These are phyloP conservation scores for Ornithoptera alexandrae DNA, from an alignment of 2,888 invertebrate genomes.

Conservation along the genomic window DNA sequence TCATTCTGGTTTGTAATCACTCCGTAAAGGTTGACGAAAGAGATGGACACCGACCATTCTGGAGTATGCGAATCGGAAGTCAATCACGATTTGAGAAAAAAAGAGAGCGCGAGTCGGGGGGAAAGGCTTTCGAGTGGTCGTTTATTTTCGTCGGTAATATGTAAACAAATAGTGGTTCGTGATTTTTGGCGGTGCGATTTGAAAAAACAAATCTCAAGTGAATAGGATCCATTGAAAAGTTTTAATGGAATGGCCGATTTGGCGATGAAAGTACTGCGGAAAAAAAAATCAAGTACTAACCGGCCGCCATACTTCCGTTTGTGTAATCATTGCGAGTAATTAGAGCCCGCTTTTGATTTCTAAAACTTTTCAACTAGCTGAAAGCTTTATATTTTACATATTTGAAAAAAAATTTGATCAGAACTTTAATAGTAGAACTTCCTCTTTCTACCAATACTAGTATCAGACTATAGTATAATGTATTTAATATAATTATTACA, in stretches of 20 bases:
- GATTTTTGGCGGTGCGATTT: constrained; percentile 8
- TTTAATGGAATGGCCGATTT: constrained; percentile 22
- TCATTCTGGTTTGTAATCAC: constrained; percentile 35
- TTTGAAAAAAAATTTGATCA: no score
- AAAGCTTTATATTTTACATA: no score
- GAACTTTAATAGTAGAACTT: no score
- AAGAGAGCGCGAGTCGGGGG: constrained; percentile 33
- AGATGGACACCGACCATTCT: constrained; percentile 55
- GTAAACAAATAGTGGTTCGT: constrained; percentile 26
- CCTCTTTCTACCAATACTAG: no score
- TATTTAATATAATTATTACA: no score
- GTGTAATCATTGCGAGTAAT: not conserved
- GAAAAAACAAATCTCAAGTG: constrained; percentile 13
- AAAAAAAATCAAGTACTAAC: not conserved
- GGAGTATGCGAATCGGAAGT: constrained; percentile 64
- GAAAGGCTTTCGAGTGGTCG: constrained; percentile 44
- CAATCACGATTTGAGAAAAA: constrained; percentile 52
- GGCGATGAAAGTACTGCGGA: constrained; percentile 7
- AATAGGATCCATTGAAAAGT: constrained; percentile 21
- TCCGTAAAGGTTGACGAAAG: constrained; percentile 46
- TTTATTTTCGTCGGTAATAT: constrained; percentile 34
- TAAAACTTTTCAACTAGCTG: not conserved
- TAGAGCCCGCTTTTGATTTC: not conserved
- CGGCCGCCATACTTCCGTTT: not conserved
- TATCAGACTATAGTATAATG: no score